Conservation (phyloP, 2,113 vertebrate species). For the Phylloscopus trochilus region DNA sequence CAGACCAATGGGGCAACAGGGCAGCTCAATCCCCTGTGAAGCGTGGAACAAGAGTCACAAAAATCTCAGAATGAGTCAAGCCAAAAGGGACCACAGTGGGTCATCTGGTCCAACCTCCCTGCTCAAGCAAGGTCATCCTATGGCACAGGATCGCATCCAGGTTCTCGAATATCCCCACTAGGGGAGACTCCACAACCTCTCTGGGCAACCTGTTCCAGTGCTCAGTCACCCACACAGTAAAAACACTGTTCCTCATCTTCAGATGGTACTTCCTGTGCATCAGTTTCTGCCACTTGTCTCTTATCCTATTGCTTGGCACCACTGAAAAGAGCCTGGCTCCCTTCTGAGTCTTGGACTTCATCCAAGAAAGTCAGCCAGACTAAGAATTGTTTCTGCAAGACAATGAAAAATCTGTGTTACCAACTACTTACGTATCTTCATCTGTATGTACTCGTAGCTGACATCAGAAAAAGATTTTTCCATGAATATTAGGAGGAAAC, state of each 20-base stretch:
- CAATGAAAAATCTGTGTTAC: neutral
- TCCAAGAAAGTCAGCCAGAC: neutral
- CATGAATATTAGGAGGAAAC: neutral
- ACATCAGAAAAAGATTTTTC: neutral
- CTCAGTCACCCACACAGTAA: neutral
- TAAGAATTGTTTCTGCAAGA: neutral
- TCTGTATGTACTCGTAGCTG: neutral
- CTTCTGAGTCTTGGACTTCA: neutral
- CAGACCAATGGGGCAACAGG: fast-evolving
- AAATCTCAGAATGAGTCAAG: neutral
- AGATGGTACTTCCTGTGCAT: neutral
- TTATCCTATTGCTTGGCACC: neutral
- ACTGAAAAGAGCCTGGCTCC: neutral
- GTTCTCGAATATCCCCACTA: neutral
- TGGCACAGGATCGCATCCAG: neutral
- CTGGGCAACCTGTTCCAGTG: neutral
- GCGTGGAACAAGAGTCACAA: neutral
- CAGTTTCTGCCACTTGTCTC: neutral
- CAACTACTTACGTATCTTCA: neutral
- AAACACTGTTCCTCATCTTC: neutral
- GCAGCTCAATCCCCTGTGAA: fast-evolving
- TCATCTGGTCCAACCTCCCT: neutral
- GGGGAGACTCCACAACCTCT: neutral
- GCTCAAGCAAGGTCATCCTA: neutral
- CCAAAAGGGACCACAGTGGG: neutral